Conservation (phyloP, 1,140 invertebrate genomes). For the Lordiphosa stackelbergi region DNA sequence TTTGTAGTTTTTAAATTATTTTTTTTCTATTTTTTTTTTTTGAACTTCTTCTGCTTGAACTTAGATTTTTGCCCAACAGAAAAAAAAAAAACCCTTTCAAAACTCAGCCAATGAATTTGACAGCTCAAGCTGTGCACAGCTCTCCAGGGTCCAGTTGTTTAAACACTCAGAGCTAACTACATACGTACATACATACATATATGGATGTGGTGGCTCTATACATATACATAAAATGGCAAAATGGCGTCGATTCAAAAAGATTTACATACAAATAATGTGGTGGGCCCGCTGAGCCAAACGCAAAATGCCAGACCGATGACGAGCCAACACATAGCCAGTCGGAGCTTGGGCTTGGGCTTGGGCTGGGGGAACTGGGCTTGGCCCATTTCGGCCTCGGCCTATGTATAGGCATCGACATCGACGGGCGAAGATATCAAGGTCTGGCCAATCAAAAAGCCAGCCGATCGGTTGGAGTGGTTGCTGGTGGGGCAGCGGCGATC, state of each 20-base stretch:
- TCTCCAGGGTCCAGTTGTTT: too few species aligned
- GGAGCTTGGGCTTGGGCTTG: background rate
- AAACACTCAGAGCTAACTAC: too few species aligned
- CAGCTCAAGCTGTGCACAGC: constrained; percentile 33
- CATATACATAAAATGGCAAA: constrained; percentile 6
- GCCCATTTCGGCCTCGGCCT: constrained; percentile 35
- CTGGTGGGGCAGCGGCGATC: constrained; percentile 3
- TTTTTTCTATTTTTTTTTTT: too few species aligned
- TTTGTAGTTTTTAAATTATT: too few species aligned
- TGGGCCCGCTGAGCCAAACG: constrained; percentile 4
- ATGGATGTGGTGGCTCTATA: constrained; percentile 1
- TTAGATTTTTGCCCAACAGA: too few species aligned
- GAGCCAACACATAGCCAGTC: constrained; percentile 6
- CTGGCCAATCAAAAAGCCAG: constrained; percentile 71
- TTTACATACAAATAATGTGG: constrained; percentile 14
- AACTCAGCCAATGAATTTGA: constrained; percentile 28
- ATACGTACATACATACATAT: too few species aligned
- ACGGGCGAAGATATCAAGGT: constrained; percentile 55
- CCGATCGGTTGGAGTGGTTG: background rate
- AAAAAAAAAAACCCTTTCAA: constrained; percentile 2
- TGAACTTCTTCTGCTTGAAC: too few species aligned
- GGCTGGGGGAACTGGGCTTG: constrained; percentile 23
- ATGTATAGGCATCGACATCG: constrained; percentile 17
- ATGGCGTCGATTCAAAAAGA: constrained; percentile 8
- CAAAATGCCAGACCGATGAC: constrained; percentile 9